Evolutionary conservation across 2,113 vertebrate genomes (phyloP), one percentile per base, ranked within the genome.

Genomic region (Indicator indicator): DNA sequence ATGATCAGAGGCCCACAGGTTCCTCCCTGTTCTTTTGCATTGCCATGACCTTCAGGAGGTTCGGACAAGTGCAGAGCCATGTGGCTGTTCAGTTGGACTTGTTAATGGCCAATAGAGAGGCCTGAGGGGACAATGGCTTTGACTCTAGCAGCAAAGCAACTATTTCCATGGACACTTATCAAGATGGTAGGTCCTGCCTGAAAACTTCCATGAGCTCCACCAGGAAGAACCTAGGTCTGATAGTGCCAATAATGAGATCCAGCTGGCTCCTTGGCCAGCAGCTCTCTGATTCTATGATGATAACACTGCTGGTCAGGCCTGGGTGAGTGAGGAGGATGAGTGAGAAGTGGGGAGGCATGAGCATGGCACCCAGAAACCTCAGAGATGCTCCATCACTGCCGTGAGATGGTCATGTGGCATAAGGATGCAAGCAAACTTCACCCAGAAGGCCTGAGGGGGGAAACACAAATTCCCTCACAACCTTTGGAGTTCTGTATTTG

Each of bases 21-120:
- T 84, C 42, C 52, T 67, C 46, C 48, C 38, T 64, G 30, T 91
- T 65, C 44, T 81, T 88, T 28, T 44, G 76, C 76, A 81, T 58
- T 88, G 27, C 69, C 0, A 0, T 74, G 93, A 91, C 93, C 93
- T 97, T 96, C 76, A 90, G 59, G 77, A 89, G 73, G 33, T n/a
- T 89, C 62, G 50, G 78, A 42, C 10, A 67, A 93, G 67, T 36
- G 63, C 59, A 82, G 78, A 94, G 84, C 86, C 94, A 95, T 96
- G 94, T 94, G 94, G 91, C 83, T 90, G 94, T 85, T 96, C 95
- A 90, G 93, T 79, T 93, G 89, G 75, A 50, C 65, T 59, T 54
- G 69, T 36, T 95, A 91, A 88, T 83, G 89, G 85, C 93, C 92
- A 90, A 69, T 88, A 88, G 91, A 59, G 93, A 89, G 65, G 64